A percentile compares a stretch with the other conserved stretches of the same genome.
These are phyloP conservation scores for Pseudopodoces humilis DNA, from an alignment of 2,113 vertebrate species.

Conservation along the genomic window DNA sequence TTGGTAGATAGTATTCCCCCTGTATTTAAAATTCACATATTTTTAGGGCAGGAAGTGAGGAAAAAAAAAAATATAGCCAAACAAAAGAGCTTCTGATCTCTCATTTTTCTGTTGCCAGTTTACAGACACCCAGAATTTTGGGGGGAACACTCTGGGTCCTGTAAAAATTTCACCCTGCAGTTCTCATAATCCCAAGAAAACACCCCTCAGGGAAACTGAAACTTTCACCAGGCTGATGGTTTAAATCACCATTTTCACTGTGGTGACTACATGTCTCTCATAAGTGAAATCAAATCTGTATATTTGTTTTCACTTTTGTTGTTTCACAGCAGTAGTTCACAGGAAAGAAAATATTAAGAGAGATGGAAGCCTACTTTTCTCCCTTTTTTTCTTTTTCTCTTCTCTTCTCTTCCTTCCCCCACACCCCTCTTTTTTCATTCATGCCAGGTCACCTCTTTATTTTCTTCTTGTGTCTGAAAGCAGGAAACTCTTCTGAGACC, in stretches of 20 bases:
- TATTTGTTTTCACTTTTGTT: not conserved
- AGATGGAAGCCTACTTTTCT: not conserved
- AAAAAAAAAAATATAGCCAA: not conserved
- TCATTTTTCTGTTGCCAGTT: not conserved
- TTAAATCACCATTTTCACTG: not conserved
- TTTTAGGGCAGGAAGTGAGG: not conserved
- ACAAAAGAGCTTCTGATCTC: not conserved
- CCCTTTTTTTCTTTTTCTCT: accelerated
- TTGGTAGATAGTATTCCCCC: not conserved
- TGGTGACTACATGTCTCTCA: not conserved
- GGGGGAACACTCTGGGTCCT: not conserved
- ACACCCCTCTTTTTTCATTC: not conserved
- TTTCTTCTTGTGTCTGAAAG: not conserved
- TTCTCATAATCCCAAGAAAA: not conserved
- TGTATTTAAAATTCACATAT: not conserved
- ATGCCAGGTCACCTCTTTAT: not conserved
- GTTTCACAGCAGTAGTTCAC: not conserved
- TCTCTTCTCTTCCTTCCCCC: no score
- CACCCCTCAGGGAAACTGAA: not conserved
- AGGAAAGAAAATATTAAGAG: not conserved
- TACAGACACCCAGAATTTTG: not conserved
- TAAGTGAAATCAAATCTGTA: not conserved
- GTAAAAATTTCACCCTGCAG: not conserved
- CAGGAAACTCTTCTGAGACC: not conserved
- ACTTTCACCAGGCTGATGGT: not conserved